Evolutionary conservation across 2,113 vertebrate species (phyloP), one percentile per base, ranked within the genome.

Genomic region (Chaenocephalus aceratus): DNA sequence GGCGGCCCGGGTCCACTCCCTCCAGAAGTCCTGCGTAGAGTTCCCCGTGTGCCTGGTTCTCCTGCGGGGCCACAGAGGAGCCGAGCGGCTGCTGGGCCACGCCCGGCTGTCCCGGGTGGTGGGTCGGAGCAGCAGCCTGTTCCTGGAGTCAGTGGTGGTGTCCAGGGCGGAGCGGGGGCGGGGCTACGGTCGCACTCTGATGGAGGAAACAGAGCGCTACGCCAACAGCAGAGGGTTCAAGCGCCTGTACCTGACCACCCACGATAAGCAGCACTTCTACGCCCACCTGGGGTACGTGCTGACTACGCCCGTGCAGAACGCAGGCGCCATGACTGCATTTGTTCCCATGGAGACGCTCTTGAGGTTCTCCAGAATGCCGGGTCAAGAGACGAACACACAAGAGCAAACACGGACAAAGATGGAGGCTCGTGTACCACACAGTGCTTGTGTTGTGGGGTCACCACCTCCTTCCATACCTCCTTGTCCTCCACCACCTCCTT

Each of bases 71-170:
- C 4, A 14, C 0, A 1, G 58, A 0, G 69, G 72, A n/a, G 26
- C 9, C 0, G 89, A 93, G 0, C 89, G 88, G 36, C 93, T 98
- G 0, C 93, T 99, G 6, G 98, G 98, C 3, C 98, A 99, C 1
- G 95, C 94, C 75, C 94, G 96, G 1, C 93, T 99, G 8, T 97
- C 97, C 23, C 95, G 82, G 0, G 97, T 99, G 10, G 89, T 96
- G 0, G 93, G 95, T 56, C 93, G 61, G 2, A 80, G 92, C 54
- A 36, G 45, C 4, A 95, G 96, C 89, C 96, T 99, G 30, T 97
- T 99, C 0, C 93, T 99, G 26, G 97, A 99, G 93, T 97, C 98
- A 0, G 97, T 99, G 53, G 97, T 99, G 30, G 96, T 99, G 73
- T 93, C 95, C 23, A 88, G 77, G 72, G 93, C 89, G 0, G 91